These are phyloP conservation scores for Masticophis lateralis DNA, from an alignment of 2,797 vertebrate species.

Conservation along the genomic window DNA sequence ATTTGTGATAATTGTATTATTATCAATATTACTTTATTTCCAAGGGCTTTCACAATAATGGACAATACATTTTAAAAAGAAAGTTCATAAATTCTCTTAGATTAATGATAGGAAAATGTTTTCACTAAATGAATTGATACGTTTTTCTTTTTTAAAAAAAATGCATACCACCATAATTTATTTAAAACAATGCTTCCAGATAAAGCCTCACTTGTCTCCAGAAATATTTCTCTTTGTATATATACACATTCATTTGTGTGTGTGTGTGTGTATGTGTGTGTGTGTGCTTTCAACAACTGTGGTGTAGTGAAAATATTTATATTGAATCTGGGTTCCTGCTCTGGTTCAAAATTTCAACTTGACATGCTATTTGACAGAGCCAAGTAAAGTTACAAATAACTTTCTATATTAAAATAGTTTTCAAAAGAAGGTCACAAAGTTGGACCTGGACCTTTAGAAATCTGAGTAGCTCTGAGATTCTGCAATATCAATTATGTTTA, in stretches of 20 bases:
- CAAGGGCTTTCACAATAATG: background rate
- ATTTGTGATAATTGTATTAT: background rate
- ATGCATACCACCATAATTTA: background rate
- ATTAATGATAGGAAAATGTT: background rate
- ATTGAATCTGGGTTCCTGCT: constrained; percentile 22
- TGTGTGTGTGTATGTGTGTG: background rate
- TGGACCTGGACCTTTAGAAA: constrained; percentile 31
- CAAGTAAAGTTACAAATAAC: constrained; percentile 30
- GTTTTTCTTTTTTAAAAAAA: constrained; percentile 1
- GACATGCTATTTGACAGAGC: constrained; percentile 30
- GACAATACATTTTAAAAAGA: background rate
- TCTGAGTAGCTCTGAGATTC: constrained; percentile 17
- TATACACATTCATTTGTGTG: no score
- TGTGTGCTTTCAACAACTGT: constrained; percentile 3
- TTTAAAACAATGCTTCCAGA: background rate
- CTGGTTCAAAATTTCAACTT: constrained; percentile 32
- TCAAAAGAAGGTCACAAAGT: constrained; percentile 8
- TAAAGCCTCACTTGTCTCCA: constrained; percentile 10
- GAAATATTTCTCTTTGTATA: constrained; percentile 22
- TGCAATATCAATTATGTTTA: background rate
- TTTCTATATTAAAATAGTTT: constrained; percentile 32
- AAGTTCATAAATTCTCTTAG: background rate
- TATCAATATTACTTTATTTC: background rate
- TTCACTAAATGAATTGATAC: constrained; percentile 6
- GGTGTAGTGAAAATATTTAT: constrained; percentile 40